These are phyloP conservation scores for Rhizomys pruinosus DNA, from an alignment of 2,113 vertebrate species.

Conservation along the genomic window DNA sequence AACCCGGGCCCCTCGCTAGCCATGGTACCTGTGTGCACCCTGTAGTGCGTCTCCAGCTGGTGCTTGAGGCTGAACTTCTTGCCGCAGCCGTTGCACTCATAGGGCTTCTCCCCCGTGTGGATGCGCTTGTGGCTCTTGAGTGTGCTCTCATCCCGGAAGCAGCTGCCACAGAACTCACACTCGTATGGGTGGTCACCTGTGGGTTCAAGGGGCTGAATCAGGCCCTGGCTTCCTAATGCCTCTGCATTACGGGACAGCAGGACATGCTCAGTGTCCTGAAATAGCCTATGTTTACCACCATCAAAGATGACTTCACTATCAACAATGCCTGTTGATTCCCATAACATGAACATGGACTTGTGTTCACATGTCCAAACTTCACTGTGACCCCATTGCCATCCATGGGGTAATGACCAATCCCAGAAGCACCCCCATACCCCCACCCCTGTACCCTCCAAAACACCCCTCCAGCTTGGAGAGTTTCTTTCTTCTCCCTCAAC, in stretches of 20 bases:
- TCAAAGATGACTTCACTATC: no score
- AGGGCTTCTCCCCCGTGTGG: conserved; percentile 96
- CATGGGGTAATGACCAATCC: neutral
- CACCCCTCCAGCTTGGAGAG: neutral
- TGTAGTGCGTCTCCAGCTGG: conserved; percentile 99
- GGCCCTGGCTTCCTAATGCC: neutral
- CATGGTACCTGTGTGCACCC: conserved; percentile 95
- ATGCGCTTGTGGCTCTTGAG: conserved; percentile 99
- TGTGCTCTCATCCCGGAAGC: conserved; percentile 98
- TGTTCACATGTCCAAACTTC: fast-evolving
- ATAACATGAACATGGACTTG: fast-evolving
- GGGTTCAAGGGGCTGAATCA: conserved; percentile 9
- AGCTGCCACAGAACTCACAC: conserved; percentile 99
- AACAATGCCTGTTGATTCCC: neutral
- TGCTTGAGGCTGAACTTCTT: conserved; percentile 99
- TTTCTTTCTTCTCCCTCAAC: neutral
- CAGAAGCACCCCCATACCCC: neutral
- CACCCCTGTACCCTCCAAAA: neutral
- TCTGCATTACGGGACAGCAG: neutral
- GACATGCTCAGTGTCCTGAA: neutral
- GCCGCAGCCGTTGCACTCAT: conserved; percentile 97
- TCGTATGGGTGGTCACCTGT: conserved; percentile 96
- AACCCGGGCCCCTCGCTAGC: fast-evolving
- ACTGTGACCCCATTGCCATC: neutral
- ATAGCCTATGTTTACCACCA: neutral